A percentile compares a stretch with the other conserved stretches of the same genome.
Conservation (phyloP, 2,113 vertebrate genomes). For the Eurypyga helias region DNA sequence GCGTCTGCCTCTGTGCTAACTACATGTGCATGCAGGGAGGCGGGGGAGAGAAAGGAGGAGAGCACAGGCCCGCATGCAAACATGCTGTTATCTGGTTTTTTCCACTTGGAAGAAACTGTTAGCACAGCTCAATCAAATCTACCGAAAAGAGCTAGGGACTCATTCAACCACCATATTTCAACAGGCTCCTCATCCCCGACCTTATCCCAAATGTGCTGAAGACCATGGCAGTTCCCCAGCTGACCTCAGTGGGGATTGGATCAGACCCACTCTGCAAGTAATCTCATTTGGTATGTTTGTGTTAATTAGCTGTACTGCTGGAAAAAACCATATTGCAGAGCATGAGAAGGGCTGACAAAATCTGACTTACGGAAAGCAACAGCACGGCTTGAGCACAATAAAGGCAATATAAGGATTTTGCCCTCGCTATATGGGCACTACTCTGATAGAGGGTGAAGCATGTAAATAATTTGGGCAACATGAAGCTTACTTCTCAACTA, state of each 20-base stretch:
- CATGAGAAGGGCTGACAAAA: not conserved
- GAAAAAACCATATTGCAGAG: not conserved
- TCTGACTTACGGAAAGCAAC: not conserved
- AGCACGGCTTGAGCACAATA: not conserved
- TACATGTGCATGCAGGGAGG: not conserved
- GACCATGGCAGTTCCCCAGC: not conserved
- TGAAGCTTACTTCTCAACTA: not conserved
- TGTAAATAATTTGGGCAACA: not conserved
- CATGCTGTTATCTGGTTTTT: not conserved
- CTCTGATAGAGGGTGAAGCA: not conserved
- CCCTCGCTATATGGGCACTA: not conserved
- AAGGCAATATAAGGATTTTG: not conserved
- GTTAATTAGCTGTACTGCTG: not conserved
- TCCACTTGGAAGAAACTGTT: not conserved
- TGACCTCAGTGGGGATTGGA: not conserved
- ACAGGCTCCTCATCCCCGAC: not conserved
- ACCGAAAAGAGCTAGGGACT: not conserved
- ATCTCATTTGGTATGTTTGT: slow-evolving; percentile 23
- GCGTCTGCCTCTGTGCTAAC: slow-evolving; percentile 33
- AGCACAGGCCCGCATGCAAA: not conserved
- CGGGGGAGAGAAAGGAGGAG: not conserved
- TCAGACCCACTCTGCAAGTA: not conserved
- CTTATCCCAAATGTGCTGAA: not conserved
- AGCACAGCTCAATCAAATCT: slow-evolving; percentile 14
- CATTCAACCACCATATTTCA: not conserved